These are phyloP conservation scores for Daboia siamensis DNA, from an alignment of 2,113 vertebrate genomes.

Conservation along the genomic window DNA sequence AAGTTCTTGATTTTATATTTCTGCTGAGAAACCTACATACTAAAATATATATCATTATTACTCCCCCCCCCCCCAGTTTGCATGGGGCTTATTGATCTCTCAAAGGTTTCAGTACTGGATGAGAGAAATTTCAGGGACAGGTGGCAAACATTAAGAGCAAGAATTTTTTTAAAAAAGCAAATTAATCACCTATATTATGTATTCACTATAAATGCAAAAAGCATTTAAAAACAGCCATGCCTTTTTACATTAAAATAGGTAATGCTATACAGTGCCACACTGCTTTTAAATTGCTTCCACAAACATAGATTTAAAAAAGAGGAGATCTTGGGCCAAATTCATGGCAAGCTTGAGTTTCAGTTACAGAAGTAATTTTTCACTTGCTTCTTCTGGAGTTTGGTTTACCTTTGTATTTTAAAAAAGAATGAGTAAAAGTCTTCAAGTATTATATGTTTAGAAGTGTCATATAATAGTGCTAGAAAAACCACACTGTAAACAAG, in stretches of 20 bases:
- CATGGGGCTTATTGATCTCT: background rate
- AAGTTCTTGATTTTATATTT: background rate
- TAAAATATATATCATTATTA: background rate
- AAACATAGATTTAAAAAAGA: background rate
- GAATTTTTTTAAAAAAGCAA: background rate
- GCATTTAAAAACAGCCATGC: background rate
- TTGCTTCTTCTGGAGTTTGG: background rate
- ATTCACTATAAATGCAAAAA: background rate
- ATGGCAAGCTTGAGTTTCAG: background rate
- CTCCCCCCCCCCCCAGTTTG: background rate
- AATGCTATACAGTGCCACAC: background rate
- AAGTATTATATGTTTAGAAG: background rate
- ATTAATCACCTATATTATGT: background rate
- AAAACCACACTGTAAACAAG: background rate
- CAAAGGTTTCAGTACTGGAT: background rate
- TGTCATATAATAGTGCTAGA: background rate
- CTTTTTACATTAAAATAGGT: background rate
- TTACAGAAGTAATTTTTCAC: background rate
- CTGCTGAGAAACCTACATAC: background rate
- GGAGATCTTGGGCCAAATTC: background rate
- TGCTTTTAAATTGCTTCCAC: background rate
- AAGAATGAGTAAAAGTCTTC: background rate
- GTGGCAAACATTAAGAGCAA: background rate
- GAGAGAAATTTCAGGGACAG: background rate
- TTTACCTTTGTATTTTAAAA: conserved; percentile 5